Evolutionary conservation across 2,888 invertebrate genomes (phyloP).

Genomic region (Lomographa bimaculata): DNA sequence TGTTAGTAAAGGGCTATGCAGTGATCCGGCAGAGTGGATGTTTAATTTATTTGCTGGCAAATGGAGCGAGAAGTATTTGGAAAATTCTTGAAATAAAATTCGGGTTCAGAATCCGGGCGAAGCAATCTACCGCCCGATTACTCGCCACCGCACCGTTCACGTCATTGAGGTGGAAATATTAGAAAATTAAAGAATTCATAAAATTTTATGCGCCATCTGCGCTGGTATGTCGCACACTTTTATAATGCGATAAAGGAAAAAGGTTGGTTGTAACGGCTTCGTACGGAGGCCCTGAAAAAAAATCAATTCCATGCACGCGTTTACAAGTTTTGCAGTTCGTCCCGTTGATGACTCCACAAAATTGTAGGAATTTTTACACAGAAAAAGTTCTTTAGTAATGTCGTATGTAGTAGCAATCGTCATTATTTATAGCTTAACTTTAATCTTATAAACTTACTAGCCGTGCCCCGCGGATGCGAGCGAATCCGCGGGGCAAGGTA

Average conservation of each 20-base stretch:
- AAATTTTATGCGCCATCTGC: slow-evolving; percentile 17
- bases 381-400: no score
- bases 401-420: no score
- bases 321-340: slow-evolving; percentile 7
- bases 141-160: slow-evolving; percentile 21
- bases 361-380: slow-evolving; percentile 2
- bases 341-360: not conserved
- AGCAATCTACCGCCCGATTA: slow-evolving; percentile 25
- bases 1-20: slow-evolving; percentile 14
- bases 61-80: slow-evolving; percentile 20
- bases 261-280: slow-evolving; percentile 10
- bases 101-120: slow-evolving; percentile 14
- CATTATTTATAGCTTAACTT: no score
- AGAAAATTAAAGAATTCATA: slow-evolving; percentile 19
- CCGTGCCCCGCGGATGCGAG: no score
- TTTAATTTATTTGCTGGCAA: slow-evolving; percentile 24
- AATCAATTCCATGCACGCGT: slow-evolving; percentile 21
- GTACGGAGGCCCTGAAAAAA: slow-evolving; percentile 19
- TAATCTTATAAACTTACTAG: no score
- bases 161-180: slow-evolving; percentile 28
- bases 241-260: slow-evolving; percentile 23
- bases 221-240: slow-evolving; percentile 19
- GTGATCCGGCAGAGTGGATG: slow-evolving; percentile 17
- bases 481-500: no score
- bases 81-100: slow-evolving; percentile 27